Conservation (phyloP, 2,797 vertebrate species). For the Hippopotamyrus pictus region DNA sequence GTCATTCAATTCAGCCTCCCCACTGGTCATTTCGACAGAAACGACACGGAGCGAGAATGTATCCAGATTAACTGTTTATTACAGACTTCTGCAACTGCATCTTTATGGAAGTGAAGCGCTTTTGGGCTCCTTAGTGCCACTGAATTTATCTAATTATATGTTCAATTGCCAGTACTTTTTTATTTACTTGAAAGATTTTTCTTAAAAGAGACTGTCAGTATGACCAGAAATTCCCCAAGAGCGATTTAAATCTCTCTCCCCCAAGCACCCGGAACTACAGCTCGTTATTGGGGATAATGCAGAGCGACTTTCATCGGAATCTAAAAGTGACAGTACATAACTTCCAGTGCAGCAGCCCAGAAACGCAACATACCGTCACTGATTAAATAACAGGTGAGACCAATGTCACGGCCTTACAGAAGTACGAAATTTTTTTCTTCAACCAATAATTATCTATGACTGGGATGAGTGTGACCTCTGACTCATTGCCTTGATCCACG, state of each 20-base stretch:
- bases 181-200: slow-evolving; percentile 9
- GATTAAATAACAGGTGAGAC: neutral
- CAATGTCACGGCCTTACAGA: neutral
- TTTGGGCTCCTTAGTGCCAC: slow-evolving; percentile 18
- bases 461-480: neutral
- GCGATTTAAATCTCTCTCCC: neutral
- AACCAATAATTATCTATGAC: neutral
- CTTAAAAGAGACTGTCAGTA: slow-evolving; percentile 14
- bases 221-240: slow-evolving; percentile 16
- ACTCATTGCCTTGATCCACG: neutral
- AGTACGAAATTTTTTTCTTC: neutral
- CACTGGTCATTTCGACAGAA: neutral
- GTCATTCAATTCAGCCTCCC: slow-evolving; percentile 13
- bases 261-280: slow-evolving; percentile 6
- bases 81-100: slow-evolving; percentile 16
- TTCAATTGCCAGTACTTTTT: slow-evolving; percentile 12
- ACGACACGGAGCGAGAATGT: slow-evolving; percentile 2
- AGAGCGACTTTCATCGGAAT: slow-evolving; percentile 9
- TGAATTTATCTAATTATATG: slow-evolving; percentile 28
- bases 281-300: slow-evolving; percentile 21
- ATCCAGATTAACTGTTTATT: slow-evolving; percentile 24
- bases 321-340: neutral
- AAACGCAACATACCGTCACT: neutral
- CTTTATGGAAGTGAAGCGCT: slow-evolving; percentile 16
- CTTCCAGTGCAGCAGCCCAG: neutral